Conservation (phyloP, 2,888 invertebrate genomes). For the Cataglyphis altisquamis region DNA sequence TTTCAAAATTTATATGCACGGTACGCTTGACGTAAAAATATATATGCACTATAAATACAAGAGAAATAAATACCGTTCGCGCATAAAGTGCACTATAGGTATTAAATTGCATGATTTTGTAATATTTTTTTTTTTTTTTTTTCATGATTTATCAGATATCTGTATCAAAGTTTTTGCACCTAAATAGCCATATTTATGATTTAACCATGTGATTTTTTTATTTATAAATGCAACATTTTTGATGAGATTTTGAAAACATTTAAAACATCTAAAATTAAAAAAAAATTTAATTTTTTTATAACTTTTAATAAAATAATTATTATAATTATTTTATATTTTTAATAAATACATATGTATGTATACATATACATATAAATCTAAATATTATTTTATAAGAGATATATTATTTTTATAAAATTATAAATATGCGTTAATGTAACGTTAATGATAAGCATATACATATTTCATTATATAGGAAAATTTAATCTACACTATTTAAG, state of each 20-base stretch:
- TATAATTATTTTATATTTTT: neutral
- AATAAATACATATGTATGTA: too few species aligned
- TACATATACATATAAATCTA: neutral
- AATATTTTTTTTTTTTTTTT: neutral
- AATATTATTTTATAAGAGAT: neutral
- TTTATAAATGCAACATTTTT: neutral
- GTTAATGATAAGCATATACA: neutral
- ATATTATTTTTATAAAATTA: neutral
- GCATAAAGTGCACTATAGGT: slow-evolving; percentile 3
- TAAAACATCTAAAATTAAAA: neutral
- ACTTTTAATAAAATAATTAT: neutral
- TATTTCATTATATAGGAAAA: neutral
- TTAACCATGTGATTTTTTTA: neutral
- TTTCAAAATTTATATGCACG: slow-evolving; percentile 47
- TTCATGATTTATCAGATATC: neutral
- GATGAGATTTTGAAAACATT: neutral
- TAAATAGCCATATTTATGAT: neutral
- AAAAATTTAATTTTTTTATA: neutral
- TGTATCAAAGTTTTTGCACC: neutral
- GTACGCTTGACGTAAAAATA: slow-evolving; percentile 39
- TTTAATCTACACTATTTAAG: neutral
- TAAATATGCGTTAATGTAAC: neutral
- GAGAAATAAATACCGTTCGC: slow-evolving; percentile 1
- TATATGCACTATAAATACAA: slow-evolving; percentile 23
- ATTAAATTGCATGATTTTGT: slow-evolving; percentile 24